These are phyloP conservation scores for Ceratoteleas bidentatus DNA, from an alignment of 1,140 invertebrate species.

Conservation along the genomic window DNA sequence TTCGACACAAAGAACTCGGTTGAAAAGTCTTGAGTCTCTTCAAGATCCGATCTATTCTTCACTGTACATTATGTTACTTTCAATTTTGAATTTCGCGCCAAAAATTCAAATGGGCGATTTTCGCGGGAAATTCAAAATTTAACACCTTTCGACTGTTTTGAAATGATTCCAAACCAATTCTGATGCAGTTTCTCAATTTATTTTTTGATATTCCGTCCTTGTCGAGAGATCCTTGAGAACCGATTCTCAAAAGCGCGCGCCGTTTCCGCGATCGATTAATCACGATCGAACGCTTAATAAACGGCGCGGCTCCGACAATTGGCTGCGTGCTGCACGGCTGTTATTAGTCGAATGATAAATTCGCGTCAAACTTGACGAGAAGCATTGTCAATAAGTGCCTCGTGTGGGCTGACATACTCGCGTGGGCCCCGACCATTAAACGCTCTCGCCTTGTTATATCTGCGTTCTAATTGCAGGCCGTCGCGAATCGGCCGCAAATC, in stretches of 20 bases:
- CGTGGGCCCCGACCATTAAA: conserved; percentile 62
- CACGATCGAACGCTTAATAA: no score
- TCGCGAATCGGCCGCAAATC: conserved; percentile 40
- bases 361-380: conserved; percentile 61
- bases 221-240: no score
- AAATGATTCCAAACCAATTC: no score
- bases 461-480: conserved; percentile 71
- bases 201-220: no score
- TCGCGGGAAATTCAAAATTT: neutral
- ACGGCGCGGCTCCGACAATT: no score
- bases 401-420: conserved; percentile 70
- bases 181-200: no score
- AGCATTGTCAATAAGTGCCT: conserved; percentile 57
- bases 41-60: no score
- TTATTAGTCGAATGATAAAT: conserved; percentile 67
- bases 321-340: conserved; percentile 26
- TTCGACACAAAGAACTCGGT: conserved; percentile 15
- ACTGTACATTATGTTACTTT: neutral
- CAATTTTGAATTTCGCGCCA: neutral
- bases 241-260: no score
- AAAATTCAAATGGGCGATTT: neutral
- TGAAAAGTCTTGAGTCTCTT: no score
- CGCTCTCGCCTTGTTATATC: conserved; percentile 69
- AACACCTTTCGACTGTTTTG: no score
- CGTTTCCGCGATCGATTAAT: no score